Base-by-base conservation (phyloP, 2,113 vertebrate species). In the Ictidomys tridecemlineatus region DNA sequence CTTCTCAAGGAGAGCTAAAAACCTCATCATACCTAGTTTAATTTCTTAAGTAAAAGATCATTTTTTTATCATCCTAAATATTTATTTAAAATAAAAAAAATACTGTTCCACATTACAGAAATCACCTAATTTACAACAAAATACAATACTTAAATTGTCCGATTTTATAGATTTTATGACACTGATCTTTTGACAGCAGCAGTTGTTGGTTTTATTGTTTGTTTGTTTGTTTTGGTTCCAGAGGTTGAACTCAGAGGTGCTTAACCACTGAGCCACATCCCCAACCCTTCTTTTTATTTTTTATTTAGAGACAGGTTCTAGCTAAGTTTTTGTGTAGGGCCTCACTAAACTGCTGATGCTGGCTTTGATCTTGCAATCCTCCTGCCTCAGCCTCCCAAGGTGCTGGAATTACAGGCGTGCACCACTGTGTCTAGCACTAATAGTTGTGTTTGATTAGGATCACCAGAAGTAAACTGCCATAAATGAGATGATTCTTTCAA, bases 21-120 rank as follows among this genome's bases (percentile, higher is more conserved):
- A n/a, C 6, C n/a, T 72, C 37, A 87, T 34, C 70, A 95, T 45
- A 84, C 16, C 9, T 96, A 18, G 1, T 77, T 88, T 91, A 85
- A 91, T 77, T 73, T 18, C 18, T 42, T 72, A 11, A 8, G 26
- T 42, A 67, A 42, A 82, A 2, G 13, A 80, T 70, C 48, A 86
- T 72, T 88, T 72, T 88, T 72, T 63, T 3, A 84, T 78, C 18
- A 87, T 58, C 10, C 28, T 74, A 95, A 79, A 78, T 79, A 82
- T 69, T 96, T 89, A 90, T 84, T 96, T 83, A 61, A 93, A 94
- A 85, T 88, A 9, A 91, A 97, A 97, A 72, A 85, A 56, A 17
- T 51, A 70, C 1, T 37, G 12, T 56, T 61, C 30, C 11, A 65
- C 39, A 82, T 91, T 82, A 83, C 30, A 88, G 53, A 92, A 72